Percentiles rank a stretch among this genome's conserved stretches.
These are phyloP conservation scores for Zonotrichia albicollis DNA, from an alignment of 2,797 vertebrate species.

Conservation along the genomic window DNA sequence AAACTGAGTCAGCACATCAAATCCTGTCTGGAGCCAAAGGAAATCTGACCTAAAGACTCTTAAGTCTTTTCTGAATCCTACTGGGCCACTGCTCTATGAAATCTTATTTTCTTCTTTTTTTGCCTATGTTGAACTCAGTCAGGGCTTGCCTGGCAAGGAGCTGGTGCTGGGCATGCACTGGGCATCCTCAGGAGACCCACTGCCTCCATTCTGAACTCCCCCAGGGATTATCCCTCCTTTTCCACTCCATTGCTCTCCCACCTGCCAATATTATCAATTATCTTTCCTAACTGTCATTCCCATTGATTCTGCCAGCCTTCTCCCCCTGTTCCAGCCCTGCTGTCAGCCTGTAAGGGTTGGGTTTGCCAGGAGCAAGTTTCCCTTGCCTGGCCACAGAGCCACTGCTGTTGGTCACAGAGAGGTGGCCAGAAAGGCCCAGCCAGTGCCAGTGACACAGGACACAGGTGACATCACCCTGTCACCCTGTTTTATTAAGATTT, in stretches of 20 bases:
- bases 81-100: not conserved
- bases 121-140: not conserved
- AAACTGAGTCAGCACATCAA: not conserved
- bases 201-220: not conserved
- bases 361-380: not conserved
- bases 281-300: not conserved
- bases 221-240: not conserved
- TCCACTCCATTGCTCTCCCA: not conserved
- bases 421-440: not conserved
- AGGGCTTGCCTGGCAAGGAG: not conserved
- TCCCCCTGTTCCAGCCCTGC: not conserved
- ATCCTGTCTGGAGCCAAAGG: not conserved
- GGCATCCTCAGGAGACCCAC: not conserved
- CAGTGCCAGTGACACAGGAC: not conserved
- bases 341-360: not conserved
- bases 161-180: not conserved
- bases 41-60: not conserved
- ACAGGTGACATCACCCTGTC: not conserved
- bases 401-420: fast-evolving
- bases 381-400: fast-evolving
- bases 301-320: not conserved
- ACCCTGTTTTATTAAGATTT: too few species aligned
- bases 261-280: not conserved
- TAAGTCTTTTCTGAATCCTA: not conserved
- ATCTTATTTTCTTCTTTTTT: too few species aligned